Conservation (phyloP, 2,888 invertebrate species). For the Platypus cylindrus region DNA sequence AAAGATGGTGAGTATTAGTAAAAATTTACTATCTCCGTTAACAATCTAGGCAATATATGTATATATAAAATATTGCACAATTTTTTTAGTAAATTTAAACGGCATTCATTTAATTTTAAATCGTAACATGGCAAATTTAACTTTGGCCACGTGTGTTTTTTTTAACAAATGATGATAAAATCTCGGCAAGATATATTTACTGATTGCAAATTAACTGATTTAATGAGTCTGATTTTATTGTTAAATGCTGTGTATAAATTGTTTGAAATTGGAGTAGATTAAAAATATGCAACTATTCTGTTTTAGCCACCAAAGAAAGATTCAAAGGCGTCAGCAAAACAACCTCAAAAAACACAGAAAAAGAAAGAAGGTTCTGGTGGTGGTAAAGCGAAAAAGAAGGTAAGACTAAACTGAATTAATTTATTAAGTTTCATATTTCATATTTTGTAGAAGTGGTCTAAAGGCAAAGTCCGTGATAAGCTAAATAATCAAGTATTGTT, state of each 20-base stretch:
- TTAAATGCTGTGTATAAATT: background rate
- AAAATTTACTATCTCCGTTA: too few species aligned
- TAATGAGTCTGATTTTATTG: slow-evolving; percentile 46
- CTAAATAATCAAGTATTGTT: slow-evolving; percentile 98
- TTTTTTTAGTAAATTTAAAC: too few species aligned
- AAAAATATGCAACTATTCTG: background rate
- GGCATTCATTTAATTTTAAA: too few species aligned
- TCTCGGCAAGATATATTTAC: slow-evolving; percentile 19
- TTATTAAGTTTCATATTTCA: slow-evolving; percentile 5
- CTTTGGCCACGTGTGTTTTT: too few species aligned
- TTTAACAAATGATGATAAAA: slow-evolving; percentile 20
- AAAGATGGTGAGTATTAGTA: too few species aligned
- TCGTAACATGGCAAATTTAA: too few species aligned
- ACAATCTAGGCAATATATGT: too few species aligned
- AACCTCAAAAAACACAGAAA: slow-evolving; percentile 87
- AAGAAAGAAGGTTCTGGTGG: slow-evolving; percentile 93
- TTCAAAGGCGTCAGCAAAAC: slow-evolving; percentile 78
- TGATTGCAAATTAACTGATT: slow-evolving; percentile 42
- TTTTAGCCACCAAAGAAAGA: slow-evolving; percentile 89
- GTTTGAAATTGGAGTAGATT: background rate
- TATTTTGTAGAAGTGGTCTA: slow-evolving; percentile 94
- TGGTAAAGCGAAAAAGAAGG: slow-evolving; percentile 95
- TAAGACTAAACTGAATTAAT: slow-evolving; percentile 28
- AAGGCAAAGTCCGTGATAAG: slow-evolving; percentile 99
- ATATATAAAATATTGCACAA: too few species aligned